phyloP scores from a whole-genome alignment of 53 echinoderm and acorn worm genomes.

The Echinarachnius parma region DNA sequence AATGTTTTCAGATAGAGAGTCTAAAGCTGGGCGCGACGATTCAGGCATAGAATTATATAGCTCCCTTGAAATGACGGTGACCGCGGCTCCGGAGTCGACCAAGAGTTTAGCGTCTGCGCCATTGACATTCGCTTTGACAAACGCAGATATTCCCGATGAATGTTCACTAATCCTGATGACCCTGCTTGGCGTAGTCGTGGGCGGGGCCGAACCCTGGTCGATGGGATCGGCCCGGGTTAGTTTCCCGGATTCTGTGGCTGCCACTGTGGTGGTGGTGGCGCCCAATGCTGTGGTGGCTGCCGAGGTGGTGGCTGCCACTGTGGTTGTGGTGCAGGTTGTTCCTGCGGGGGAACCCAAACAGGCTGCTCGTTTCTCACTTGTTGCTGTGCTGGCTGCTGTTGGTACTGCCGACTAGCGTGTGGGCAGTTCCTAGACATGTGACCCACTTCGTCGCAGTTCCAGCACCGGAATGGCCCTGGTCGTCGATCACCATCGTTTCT shows the following conservation, averaged over 20 bases:
- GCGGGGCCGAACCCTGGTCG: slow-evolving; percentile 25
- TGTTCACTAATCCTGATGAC: slow-evolving; percentile 12
- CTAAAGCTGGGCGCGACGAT: slow-evolving; percentile 19
- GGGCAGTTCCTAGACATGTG: no score
- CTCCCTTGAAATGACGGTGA: slow-evolving; percentile 18
- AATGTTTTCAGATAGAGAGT: background rate
- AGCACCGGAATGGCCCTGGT: no score
- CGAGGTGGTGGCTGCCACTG: background rate
- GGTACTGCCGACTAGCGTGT: no score
- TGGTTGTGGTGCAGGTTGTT: no score
- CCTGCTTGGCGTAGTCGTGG: background rate
- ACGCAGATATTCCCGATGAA: background rate
- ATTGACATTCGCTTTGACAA: background rate
- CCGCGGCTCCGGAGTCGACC: slow-evolving; percentile 37
- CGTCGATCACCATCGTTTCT: background rate
- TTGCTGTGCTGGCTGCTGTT: no score
- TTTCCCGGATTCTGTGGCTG: slow-evolving; percentile 14
- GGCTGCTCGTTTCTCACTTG: no score
- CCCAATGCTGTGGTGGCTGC: background rate
- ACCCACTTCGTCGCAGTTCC: background rate
- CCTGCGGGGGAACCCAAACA: no score
- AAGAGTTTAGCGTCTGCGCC: slow-evolving; percentile 28
- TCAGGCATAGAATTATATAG: background rate
- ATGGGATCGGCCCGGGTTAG: slow-evolving; percentile 19
- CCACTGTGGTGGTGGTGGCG: background rate